A percentile compares a stretch with the other conserved stretches of the same genome.
phyloP scores from a whole-genome alignment of 2,797 vertebrate species.

The Fistularia commersonii region DNA sequence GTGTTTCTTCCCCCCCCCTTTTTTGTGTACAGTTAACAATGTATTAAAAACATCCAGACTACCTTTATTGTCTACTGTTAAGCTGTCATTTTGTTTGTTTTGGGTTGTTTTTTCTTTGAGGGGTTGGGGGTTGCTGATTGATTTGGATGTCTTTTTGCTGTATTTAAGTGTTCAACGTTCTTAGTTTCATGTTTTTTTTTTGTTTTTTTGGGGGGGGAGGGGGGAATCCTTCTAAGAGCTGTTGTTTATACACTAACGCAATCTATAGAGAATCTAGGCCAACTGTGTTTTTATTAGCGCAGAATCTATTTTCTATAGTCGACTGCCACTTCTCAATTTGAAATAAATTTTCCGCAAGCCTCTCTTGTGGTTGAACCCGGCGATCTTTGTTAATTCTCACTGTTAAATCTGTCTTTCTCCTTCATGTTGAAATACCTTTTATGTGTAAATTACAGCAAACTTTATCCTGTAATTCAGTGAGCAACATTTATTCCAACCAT shows the following conservation, averaged over 20 bases:
- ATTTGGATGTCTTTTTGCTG: slow-evolving; percentile 71
- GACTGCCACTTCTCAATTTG: slow-evolving; percentile 86
- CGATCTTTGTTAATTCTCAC: slow-evolving; percentile 18
- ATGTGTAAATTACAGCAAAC: too few species aligned
- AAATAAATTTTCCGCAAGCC: slow-evolving; percentile 87
- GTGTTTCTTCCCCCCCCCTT: slow-evolving; percentile 77
- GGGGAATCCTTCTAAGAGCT: slow-evolving; percentile 24
- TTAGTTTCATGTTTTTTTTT: slow-evolving; percentile 15
- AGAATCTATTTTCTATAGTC: slow-evolving; percentile 81
- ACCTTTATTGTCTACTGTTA: slow-evolving; percentile 70
- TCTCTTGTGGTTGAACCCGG: slow-evolving; percentile 58
- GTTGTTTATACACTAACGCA: slow-evolving; percentile 43
- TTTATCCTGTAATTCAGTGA: too few species aligned
- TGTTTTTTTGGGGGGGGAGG: too few species aligned
- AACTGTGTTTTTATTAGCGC: slow-evolving; percentile 71
- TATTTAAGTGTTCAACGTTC: slow-evolving; percentile 75
- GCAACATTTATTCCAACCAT: too few species aligned
- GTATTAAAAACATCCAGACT: slow-evolving; percentile 90
- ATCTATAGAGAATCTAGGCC: slow-evolving; percentile 37
- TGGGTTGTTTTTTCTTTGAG: slow-evolving; percentile 28
- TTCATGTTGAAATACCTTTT: background rate
- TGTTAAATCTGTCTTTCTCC: background rate
- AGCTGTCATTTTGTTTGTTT: slow-evolving; percentile 77
- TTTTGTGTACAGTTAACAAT: slow-evolving; percentile 94
- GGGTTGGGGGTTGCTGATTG: too few species aligned